A percentile compares a stretch with the other conserved stretches of the same genome.
Conservation (phyloP, 2,888 invertebrate genomes). For the Aporophyla lueneburgensis region DNA sequence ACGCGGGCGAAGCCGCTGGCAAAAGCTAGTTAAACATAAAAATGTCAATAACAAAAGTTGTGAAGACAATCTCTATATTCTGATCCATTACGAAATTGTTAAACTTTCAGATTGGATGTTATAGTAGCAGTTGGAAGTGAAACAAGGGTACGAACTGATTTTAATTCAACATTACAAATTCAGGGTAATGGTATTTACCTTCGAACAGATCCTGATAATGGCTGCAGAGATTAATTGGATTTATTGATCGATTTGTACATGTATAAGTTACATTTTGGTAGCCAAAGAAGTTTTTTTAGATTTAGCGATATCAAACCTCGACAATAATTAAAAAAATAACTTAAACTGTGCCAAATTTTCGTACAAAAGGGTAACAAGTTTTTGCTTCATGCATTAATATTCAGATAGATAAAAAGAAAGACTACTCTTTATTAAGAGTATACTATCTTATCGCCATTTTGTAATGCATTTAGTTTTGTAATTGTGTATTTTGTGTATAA, state of each 20-base stretch:
- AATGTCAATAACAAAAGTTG: slow-evolving; percentile 18
- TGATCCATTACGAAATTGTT: slow-evolving; percentile 33
- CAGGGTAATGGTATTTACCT: slow-evolving; percentile 47
- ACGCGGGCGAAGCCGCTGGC: no score
- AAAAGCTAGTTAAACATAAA: no score
- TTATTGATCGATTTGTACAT: neutral
- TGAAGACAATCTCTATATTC: slow-evolving; percentile 7
- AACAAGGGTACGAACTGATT: slow-evolving; percentile 39
- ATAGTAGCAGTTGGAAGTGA: slow-evolving; percentile 23
- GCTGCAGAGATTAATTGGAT: slow-evolving; percentile 23
- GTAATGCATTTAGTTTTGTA: no score
- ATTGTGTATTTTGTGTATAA: no score
- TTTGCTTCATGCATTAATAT: no score
- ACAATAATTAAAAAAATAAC: no score
- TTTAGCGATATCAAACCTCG: no score
- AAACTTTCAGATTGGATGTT: slow-evolving; percentile 37
- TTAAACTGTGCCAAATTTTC: no score
- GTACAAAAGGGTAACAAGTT: no score
- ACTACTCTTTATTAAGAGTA: neutral
- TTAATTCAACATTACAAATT: slow-evolving; percentile 46
- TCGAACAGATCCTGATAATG: slow-evolving; percentile 21
- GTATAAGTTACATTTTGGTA: neutral
- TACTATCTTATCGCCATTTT: no score
- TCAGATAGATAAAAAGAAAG: neutral
- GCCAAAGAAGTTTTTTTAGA: neutral